Conservation (phyloP, 2,113 vertebrate genomes). For the Dipodomys merriami region DNA sequence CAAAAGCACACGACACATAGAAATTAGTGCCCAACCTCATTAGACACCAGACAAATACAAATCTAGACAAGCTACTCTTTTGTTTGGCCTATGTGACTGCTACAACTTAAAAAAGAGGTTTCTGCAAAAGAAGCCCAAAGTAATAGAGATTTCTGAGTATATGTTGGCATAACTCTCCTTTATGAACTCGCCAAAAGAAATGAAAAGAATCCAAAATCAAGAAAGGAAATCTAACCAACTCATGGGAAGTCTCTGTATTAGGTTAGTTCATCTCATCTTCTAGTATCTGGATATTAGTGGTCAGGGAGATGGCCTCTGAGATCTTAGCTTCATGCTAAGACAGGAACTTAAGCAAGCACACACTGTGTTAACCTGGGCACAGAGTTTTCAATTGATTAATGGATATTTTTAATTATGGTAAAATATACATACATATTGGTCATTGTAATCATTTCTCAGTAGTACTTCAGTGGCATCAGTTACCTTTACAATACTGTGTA, state of each 20-base stretch:
- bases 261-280: not conserved
- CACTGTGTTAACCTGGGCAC: no score
- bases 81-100: not conserved
- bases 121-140: not conserved
- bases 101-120: constrained; percentile 17
- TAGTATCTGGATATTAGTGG: no score
- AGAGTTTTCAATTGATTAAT: no score
- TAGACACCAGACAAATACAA: not conserved
- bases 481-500: not conserved
- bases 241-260: not conserved
- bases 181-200: not conserved
- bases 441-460: not conserved
- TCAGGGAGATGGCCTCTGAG: no score
- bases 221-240: not conserved
- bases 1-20: not conserved
- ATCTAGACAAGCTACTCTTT: not conserved
- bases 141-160: constrained; percentile 3
- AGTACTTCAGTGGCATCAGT: not conserved
- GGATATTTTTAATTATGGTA: not conserved
- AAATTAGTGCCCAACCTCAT: not conserved
- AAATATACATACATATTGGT: not conserved
- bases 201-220: not conserved
- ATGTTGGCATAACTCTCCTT: not conserved
- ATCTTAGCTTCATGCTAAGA: no score
- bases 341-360: no score